Evolutionary conservation across 1,140 invertebrate genomes (phyloP), one percentile per base, ranked within the genome.

Genomic region (Danaus plexippus): DNA sequence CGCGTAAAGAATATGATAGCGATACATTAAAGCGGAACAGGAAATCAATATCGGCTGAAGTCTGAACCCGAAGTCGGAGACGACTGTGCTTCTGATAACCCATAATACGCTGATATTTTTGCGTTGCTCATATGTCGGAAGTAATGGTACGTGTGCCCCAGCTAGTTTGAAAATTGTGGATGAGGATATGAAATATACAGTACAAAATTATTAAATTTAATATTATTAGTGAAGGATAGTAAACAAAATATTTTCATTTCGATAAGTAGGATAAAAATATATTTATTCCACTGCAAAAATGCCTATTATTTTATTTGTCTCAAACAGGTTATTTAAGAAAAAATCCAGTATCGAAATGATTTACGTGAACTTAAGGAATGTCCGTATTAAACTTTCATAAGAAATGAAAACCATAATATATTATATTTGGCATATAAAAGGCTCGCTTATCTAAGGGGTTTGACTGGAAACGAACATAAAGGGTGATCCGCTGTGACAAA

Each of bases 361-460:
- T 32, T 32, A 32, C 22, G 22, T 8, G 22, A 32, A 32, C 5
- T 32, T 32, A 22, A 40, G 63, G 48, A 54, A 67, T 63, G 64
- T 85, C 84, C 71, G 84, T 59, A 51, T 54, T 72, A 77, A 43
- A 54, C 67, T 77, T 68, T 65, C 63, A 52, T 47, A 53, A 70
- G 77, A 80, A 83, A 81, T 83, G 80, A 77, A 83, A 83, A 84
- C 77, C 82, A 85, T 85, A 87, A 87, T 87, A 87, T 87, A 87
- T 87, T 87, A 87, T 87, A 87, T 87, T 87, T 87, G 84, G 80
- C 84, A 85, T 87, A 85, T 85, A 87, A 87, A 87, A 87, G 82
- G 80, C 84, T 84, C 84, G 84, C 82, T 87, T 87, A 87, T 87
- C 84, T 84, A 85, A 85, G 82, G 84, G 84, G 84, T 87, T 87